Conservation (phyloP, 2,797 vertebrate genomes). For the Florisuga fusca region DNA sequence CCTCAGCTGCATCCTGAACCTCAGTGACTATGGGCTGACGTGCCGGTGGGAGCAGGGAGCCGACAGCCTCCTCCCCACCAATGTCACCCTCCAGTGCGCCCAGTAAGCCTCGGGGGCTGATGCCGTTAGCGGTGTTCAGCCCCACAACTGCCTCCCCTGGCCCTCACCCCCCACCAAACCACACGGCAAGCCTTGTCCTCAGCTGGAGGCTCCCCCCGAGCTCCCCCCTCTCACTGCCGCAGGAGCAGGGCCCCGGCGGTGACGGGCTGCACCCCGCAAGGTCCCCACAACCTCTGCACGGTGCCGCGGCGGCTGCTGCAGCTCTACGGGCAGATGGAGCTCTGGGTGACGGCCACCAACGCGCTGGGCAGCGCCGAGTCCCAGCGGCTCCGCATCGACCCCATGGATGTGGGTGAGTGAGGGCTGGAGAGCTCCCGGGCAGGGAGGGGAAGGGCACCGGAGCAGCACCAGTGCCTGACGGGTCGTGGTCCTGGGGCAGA, state of each 20-base stretch:
- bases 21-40: slow-evolving; percentile 72
- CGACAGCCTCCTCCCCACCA: slow-evolving; percentile 78
- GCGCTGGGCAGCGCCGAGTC: slow-evolving; percentile 80
- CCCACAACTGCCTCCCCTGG: not conserved
- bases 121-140: accelerated
- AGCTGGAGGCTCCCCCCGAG: accelerated
- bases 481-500: not conserved
- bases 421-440: too few relatives aligned
- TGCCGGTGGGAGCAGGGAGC: slow-evolving; percentile 87
- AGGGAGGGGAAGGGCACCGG: too few relatives aligned
- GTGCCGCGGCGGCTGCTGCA: slow-evolving; percentile 81
- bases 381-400: slow-evolving; percentile 76
- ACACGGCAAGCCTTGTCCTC: accelerated
- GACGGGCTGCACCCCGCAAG: slow-evolving; percentile 30
- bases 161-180: not conserved
- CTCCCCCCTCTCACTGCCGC: not conserved
- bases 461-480: too few relatives aligned
- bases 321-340: slow-evolving; percentile 79
- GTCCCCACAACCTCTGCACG: slow-evolving; percentile 53
- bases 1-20: slow-evolving; percentile 86
- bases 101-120: slow-evolving; percentile 11
- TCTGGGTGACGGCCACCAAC: slow-evolving; percentile 86
- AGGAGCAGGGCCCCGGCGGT: slow-evolving; percentile 54
- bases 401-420: slow-evolving; percentile 85
- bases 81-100: slow-evolving; percentile 66